Evolutionary conservation across 92 coral and sea anemone species (phyloP), one percentile per base, ranked within the genome.

Genomic region (Porites lobata): DNA sequence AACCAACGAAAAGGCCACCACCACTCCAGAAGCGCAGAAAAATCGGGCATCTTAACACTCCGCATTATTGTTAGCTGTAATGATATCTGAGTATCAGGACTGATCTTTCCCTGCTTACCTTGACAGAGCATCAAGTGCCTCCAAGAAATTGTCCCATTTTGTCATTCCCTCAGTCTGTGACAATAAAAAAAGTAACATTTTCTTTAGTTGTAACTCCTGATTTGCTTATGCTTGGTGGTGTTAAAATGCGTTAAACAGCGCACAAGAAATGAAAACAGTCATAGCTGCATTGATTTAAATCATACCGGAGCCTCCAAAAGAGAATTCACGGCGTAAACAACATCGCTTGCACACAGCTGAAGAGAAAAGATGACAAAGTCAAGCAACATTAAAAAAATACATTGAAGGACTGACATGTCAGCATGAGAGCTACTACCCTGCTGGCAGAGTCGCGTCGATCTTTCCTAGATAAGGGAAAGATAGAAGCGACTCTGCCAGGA

Each of bases 341-440:
- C 90, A 70, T 97, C 99, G 72, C 99, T 94, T 79, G 99, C 96
- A 94, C 98, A 94, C 72, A 95, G 87, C 99, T 97, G 88, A 9
- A 29, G 67, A 65, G 47, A 38, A 76, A 13, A 82, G 63, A 32
- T 17, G 12, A 52, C 32, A 21, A 51, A 43, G 29, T 38, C 47
- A 38, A 38, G 47, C 6, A 38, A 38, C 47, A 38, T 38, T 65
- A 72, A 57, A 11, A 50, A 9, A 12, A 14, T 3, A 3, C 8
- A 47, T 6, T n/a, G 51, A 15, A 9, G 17, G 26, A 67, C 22
- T 10, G 20, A n/a, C 9, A 14, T n/a, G 72, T 67, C 47, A 38
- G 47, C 47, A 0, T 38, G 4, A 38, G 47, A 38, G 47, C 47
- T 38, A 38, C 47, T 38, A 3, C 47, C 47, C 47, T 38, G 47